Evolutionary conservation across 2,113 vertebrate species (phyloP), one percentile per base, ranked within the genome.

Genomic region (Varanus komodoensis): DNA sequence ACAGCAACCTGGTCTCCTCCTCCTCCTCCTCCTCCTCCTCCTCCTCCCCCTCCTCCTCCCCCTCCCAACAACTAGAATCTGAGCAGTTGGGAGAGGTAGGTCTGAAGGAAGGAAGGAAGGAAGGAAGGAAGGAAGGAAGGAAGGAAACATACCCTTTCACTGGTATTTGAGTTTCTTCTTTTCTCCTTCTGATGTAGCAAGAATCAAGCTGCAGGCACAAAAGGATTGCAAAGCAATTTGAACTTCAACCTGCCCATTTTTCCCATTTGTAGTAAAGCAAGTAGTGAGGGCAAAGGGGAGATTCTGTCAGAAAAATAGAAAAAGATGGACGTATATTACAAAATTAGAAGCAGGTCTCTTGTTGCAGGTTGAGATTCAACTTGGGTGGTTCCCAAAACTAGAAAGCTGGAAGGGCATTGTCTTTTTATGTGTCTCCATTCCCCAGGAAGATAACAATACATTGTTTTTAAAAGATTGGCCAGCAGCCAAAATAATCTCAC

Each of bases 191-290:
- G 27, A 27, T 29, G 27, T 8, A 73, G 69, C 9, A 73, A 11
- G 27, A 73, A 12, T 73, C 29, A 32, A 73, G 27, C 69, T 32
- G 27, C 29, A 73, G 29, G 29, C 7, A n/a, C 48, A 85, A 8
- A 71, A 38, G 19, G 52, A 32, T 5, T 85, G 6, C 54, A 23
- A 80, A 48, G 9, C 50, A 34, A 50, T 54, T 44, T 50, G 84
- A 17, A 12, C 21, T 73, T 85, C 17, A 23, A 48, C 32, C 48
- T 9, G 12, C 54, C 32, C 19, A 73, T 23, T 86, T 6, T 25
- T 86, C 84, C 84, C 54, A 17, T n/a, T 32, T 86, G 32, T 34
- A 86, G 84, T 73, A 73, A 73, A 74, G n/a, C 8, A 79, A 50
- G 44, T 21, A 38, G 32, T 57, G 25, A 38, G 32, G 14, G 34